phyloP scores from a whole-genome alignment of 2,113 vertebrate species.

The Zingel zingel region DNA sequence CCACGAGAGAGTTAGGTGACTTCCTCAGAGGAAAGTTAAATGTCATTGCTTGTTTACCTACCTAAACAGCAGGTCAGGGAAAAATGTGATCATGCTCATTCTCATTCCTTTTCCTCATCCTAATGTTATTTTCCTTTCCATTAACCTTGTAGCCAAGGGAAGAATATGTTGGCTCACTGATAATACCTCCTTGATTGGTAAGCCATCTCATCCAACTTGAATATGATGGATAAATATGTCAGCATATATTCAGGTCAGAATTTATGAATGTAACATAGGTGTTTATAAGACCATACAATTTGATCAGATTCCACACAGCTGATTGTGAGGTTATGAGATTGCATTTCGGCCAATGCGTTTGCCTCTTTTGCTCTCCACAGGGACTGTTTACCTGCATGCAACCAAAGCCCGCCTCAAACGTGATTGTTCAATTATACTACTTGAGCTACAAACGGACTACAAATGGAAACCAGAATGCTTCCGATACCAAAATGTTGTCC shows the following conservation, averaged over 20 bases:
- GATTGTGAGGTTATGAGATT: too few relatives aligned
- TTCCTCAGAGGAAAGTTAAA: conserved; percentile 14
- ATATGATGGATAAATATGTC: conserved; percentile 1
- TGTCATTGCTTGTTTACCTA: neutral
- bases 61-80: neutral
- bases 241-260: neutral
- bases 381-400: too few relatives aligned
- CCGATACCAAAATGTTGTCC: too few relatives aligned
- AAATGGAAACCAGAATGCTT: too few relatives aligned
- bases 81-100: neutral
- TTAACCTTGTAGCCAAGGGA: conserved; percentile 3
- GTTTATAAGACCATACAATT: too few relatives aligned
- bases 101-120: neutral
- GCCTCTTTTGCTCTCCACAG: too few relatives aligned
- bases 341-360: too few relatives aligned
- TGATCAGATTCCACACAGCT: neutral
- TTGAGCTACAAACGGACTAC: too few relatives aligned
- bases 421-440: too few relatives aligned
- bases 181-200: neutral
- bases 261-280: neutral
- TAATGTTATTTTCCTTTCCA: neutral
- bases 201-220: neutral
- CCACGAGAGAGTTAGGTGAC: conserved; percentile 26
- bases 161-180: neutral
- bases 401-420: too few relatives aligned